Evolutionary conservation across 1,140 invertebrate genomes (phyloP).

Genomic region (Bombus superbus): DNA sequence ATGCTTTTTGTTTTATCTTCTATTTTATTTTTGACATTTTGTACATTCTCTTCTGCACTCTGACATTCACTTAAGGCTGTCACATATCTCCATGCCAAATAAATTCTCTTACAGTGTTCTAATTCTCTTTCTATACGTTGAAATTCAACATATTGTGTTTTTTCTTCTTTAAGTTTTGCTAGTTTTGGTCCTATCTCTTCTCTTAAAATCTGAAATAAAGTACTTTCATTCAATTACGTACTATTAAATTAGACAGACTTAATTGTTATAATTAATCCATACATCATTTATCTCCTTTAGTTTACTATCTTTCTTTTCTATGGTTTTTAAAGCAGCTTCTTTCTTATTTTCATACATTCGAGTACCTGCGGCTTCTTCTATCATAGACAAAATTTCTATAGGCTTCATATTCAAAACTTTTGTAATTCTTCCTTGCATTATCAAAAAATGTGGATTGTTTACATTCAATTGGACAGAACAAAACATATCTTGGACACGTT

Average conservation of each 20-base stretch:
- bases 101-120: constrained; percentile 91
- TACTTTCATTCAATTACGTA: constrained; percentile 8
- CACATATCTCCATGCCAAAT: constrained; percentile 90
- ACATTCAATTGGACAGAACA: constrained; percentile 98
- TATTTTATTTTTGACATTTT: constrained; percentile 83
- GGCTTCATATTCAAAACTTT: constrained; percentile 99
- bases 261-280: constrained; percentile 66
- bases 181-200: constrained; percentile 96
- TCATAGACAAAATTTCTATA: constrained; percentile 98
- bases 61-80: constrained; percentile 82
- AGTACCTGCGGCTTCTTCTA: constrained; percentile 99
- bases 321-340: constrained; percentile 92
- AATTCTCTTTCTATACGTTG: constrained; percentile 94
- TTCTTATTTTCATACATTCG: constrained; percentile 98
- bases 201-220: constrained; percentile 87
- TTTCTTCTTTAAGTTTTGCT: constrained; percentile 93
- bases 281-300: constrained; percentile 93
- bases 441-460: constrained; percentile 99
- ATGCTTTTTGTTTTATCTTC: constrained; percentile 84
- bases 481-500: constrained; percentile 96
- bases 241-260: constrained; percentile 15
- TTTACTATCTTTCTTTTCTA: constrained; percentile 97
- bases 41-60: constrained; percentile 84
- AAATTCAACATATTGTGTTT: constrained; percentile 93
- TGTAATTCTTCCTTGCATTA: constrained; percentile 99